Evolutionary conservation across 2,888 invertebrate species (phyloP), one percentile per base, ranked within the genome.

Genomic region (Pollenia labialis): DNA sequence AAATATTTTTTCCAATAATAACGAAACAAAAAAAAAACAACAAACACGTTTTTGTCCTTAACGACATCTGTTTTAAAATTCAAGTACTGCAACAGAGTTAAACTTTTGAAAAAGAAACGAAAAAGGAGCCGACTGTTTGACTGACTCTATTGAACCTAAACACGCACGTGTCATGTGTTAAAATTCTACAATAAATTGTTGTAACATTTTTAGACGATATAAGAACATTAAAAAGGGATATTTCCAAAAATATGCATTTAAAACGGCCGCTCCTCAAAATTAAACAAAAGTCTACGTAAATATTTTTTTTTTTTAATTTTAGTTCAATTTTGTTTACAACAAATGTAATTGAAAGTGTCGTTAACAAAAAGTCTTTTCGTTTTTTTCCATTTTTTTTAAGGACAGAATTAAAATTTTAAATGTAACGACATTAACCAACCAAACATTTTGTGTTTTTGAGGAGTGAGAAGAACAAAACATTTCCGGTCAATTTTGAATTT

Each of bases 141-240:
- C 10, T 48, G 66, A 58, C 52, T n/a, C 14, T 66, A 81, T 85
- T 75, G 75, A 48, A 74, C 50, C 71, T 56, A 66, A 85, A 83
- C 82, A 76, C 71, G 75, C 85, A 85, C 85, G 81, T 75, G 85
- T 66, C 85, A 71, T 71, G 42, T 85, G 81, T 74, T 66, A 46
- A 60, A 8, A 62, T 46, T 60, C 46, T 54, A 52, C 50, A 40
- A 9, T 10, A 66, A n/a, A 62, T 14, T 40, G 23, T 72, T 68
- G 2, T 48, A 6, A 32, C 6, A 32, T 32, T 32, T 32, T 6
- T 6, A 32, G 32, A 32, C 32, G 32, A 32, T 32, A 32, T 32
- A 18, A 12, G 23, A 23, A n/a, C n/a, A 50, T 1, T 18, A 74
- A 42, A 42, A 69, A 77, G 77, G 77, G 81, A 72, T 77, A 81